phyloP scores from a whole-genome alignment of 2,113 vertebrate genomes.

The Cathartes aura region DNA sequence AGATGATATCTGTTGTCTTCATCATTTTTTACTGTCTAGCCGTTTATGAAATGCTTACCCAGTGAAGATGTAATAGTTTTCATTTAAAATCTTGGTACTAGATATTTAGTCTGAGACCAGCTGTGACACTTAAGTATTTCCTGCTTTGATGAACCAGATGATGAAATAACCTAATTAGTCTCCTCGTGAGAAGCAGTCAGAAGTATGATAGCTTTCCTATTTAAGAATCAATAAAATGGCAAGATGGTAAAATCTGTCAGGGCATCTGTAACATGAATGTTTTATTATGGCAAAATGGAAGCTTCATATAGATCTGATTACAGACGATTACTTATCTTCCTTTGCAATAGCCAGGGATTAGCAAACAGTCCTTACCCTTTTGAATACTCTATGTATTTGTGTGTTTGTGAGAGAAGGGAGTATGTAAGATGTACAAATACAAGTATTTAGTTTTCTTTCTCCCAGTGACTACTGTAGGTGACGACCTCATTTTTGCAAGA shows the following conservation, averaged over 20 bases:
- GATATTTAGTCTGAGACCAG: slow-evolving; percentile 70
- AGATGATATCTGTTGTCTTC: slow-evolving; percentile 38
- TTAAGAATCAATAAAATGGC: slow-evolving; percentile 65
- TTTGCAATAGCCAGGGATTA: slow-evolving; percentile 12
- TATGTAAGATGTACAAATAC: neutral
- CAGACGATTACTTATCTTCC: slow-evolving; percentile 21
- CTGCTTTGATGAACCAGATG: slow-evolving; percentile 74
- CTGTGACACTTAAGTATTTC: slow-evolving; percentile 76
- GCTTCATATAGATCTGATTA: slow-evolving; percentile 34
- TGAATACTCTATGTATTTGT: neutral
- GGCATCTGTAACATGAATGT: slow-evolving; percentile 36
- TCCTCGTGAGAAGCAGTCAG: slow-evolving; percentile 64
- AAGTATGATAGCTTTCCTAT: slow-evolving; percentile 55
- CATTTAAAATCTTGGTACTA: slow-evolving; percentile 66
- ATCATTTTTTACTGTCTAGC: slow-evolving; percentile 58
- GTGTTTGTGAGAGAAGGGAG: neutral
- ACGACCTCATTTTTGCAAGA: neutral
- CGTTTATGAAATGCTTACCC: slow-evolving; percentile 54
- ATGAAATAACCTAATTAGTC: slow-evolving; percentile 76
- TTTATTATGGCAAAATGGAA: slow-evolving; percentile 24
- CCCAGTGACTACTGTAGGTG: neutral
- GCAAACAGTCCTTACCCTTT: neutral
- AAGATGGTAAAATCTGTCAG: slow-evolving; percentile 51
- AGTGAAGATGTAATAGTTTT: slow-evolving; percentile 69
- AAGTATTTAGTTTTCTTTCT: neutral